Conservation (phyloP, 2,797 vertebrate genomes). For the Novumbra hubbsi region DNA sequence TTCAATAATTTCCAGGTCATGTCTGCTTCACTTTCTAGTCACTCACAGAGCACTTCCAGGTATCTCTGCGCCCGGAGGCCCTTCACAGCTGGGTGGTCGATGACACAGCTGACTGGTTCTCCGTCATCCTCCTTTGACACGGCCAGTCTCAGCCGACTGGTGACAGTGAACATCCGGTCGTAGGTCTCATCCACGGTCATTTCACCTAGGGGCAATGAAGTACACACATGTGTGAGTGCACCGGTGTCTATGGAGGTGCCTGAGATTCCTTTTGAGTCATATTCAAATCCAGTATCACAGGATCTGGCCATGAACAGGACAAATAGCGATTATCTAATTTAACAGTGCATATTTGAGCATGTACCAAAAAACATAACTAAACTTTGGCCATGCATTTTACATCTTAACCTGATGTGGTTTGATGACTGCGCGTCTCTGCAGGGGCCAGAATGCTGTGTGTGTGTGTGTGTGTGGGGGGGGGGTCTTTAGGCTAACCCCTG, state of each 20-base stretch:
- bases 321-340: neutral
- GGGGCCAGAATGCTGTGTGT: slow-evolving; percentile 51
- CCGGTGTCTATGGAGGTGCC: slow-evolving; percentile 33
- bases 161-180: slow-evolving; percentile 94
- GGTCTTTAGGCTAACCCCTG: slow-evolving; percentile 66
- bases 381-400: neutral
- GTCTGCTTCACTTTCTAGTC: slow-evolving; percentile 35
- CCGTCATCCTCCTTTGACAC: slow-evolving; percentile 95
- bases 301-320: neutral
- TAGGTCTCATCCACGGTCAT: slow-evolving; percentile 89
- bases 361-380: neutral
- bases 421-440: slow-evolving; percentile 58
- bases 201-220: slow-evolving; percentile 74
- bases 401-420: slow-evolving; percentile 46
- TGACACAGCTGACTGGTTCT: slow-evolving; percentile 90
- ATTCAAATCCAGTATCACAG: neutral
- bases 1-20: slow-evolving; percentile 14
- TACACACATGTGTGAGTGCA: slow-evolving; percentile 29
- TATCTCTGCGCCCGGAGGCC: slow-evolving; percentile 93
- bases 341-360: neutral
- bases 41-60: slow-evolving; percentile 97
- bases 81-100: slow-evolving; percentile 95
- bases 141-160: slow-evolving; percentile 86
- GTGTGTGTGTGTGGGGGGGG: no score
- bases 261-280: slow-evolving; percentile 9